Percentiles rank a stretch among this genome's conserved stretches.
These are phyloP conservation scores for Oxygymnocypris stewartii DNA, from an alignment of 2,113 vertebrate species.

Conservation along the genomic window DNA sequence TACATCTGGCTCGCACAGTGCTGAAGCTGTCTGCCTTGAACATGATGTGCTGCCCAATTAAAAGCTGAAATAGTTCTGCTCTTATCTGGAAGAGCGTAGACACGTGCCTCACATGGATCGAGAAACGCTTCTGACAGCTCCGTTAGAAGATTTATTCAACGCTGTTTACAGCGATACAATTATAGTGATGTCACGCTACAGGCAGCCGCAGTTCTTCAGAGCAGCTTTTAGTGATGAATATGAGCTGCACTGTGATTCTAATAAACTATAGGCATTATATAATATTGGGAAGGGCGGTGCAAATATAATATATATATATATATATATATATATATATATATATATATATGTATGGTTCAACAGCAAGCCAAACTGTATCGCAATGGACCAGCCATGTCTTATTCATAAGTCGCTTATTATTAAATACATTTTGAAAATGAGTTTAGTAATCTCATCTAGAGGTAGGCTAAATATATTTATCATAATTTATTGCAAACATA, in stretches of 20 bases:
- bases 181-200: neutral
- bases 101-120: conserved; percentile 19
- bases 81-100: neutral
- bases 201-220: neutral
- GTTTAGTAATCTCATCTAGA: too few species aligned
- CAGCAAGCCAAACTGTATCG: too few species aligned
- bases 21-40: conserved; percentile 4
- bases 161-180: neutral
- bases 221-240: neutral
- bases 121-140: neutral
- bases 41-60: conserved; percentile 11
- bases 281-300: too few species aligned
- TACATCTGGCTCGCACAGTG: conserved; percentile 1
- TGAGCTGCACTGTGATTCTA: neutral
- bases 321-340: too few species aligned
- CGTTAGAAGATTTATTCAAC: neutral
- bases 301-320: too few species aligned
- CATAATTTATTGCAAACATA: neutral
- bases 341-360: too few species aligned
- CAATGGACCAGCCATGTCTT: too few species aligned
- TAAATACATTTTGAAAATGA: too few species aligned
- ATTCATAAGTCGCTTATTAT: too few species aligned
- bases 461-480: too few species aligned
- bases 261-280: neutral
- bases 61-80: conserved; percentile 31